These are phyloP conservation scores for Polydrusus pterygomalis DNA, from an alignment of 2,888 invertebrate species.

Conservation along the genomic window DNA sequence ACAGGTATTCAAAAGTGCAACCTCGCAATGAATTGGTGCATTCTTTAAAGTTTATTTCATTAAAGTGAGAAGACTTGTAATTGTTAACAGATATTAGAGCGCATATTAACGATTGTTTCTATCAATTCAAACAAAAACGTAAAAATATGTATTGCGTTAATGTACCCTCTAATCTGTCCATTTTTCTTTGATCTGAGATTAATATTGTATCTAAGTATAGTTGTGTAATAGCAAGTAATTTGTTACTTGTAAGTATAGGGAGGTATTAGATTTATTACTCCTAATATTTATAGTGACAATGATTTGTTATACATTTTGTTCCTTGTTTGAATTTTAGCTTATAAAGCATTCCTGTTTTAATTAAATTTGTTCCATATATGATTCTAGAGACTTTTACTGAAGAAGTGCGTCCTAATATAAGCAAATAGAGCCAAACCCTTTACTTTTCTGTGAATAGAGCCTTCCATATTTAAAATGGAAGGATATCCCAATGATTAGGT, in stretches of 20 bases:
- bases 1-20: neutral
- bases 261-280: neutral
- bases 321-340: constrained; percentile 24
- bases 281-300: neutral
- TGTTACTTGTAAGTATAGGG: constrained; percentile 6
- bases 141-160: neutral
- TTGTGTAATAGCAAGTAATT: neutral
- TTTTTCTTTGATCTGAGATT: constrained; percentile 26
- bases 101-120: neutral
- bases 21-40: neutral
- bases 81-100: neutral
- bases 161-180: neutral
- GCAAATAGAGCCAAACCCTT: too few relatives aligned
- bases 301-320: neutral
- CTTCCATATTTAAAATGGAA: too few relatives aligned
- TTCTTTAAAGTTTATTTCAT: neutral
- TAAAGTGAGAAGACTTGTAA: neutral
- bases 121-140: neutral
- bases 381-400: neutral
- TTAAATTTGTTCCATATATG: constrained; percentile 22
- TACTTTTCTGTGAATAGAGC: too few relatives aligned
- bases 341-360: constrained; percentile 10
- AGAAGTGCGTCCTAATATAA: neutral
- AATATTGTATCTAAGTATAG: neutral
- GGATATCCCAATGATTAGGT: too few relatives aligned